Percentiles rank a stretch among this genome's conserved stretches.
Conservation (phyloP, 2,113 vertebrate species). For the Ardeotis arabs region DNA sequence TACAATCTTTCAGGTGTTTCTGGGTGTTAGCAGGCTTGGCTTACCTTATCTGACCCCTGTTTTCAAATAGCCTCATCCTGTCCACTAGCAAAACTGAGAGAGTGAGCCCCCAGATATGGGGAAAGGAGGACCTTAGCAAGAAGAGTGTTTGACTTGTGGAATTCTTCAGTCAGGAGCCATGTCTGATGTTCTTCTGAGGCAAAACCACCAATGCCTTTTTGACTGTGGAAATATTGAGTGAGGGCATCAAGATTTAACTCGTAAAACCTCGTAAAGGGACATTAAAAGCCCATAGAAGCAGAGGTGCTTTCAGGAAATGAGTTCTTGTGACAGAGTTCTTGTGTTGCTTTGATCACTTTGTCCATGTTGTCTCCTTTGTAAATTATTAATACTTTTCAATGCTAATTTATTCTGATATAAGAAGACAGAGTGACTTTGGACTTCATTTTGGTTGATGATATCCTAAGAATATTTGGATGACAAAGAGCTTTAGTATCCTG, state of each 20-base stretch:
- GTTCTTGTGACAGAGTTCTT: background rate
- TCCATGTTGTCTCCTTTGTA: background rate
- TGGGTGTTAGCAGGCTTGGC: background rate
- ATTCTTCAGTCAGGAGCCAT: background rate
- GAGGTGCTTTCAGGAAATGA: background rate
- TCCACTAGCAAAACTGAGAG: background rate
- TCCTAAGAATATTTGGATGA: background rate
- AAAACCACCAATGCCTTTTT: background rate
- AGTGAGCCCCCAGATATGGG: background rate
- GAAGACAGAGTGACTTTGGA: background rate
- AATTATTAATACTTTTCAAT: background rate
- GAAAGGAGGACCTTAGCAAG: background rate
- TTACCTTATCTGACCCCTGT: background rate
- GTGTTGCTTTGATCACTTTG: background rate
- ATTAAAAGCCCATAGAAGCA: background rate
- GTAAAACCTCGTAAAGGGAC: background rate
- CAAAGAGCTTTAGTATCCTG: background rate
- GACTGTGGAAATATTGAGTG: background rate
- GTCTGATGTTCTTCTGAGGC: background rate
- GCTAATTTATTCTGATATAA: background rate
- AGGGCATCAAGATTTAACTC: background rate
- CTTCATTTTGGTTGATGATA: conserved; percentile 1
- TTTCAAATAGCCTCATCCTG: background rate
- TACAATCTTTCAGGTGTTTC: background rate
- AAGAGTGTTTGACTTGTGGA: background rate